phyloP scores from a whole-genome alignment of 2,113 vertebrate species.

The Speoplatyrhinus poulsoni region DNA sequence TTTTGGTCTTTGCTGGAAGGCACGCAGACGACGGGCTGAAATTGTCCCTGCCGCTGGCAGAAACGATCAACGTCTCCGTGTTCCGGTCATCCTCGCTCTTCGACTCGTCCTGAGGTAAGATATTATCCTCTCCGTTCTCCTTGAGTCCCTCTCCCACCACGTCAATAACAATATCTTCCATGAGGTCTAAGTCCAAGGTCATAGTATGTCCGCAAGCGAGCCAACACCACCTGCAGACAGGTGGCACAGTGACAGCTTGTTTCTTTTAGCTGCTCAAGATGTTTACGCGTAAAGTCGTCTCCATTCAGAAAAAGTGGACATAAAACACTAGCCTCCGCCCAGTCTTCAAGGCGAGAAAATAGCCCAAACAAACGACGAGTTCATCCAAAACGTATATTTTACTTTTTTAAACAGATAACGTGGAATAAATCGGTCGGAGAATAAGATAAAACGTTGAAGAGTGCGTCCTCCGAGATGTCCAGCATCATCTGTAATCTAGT shows the following conservation, averaged over 20 bases:
- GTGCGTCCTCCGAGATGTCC: conserved; percentile 64
- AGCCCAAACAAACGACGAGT: conserved; percentile 10
- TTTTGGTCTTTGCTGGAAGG: conserved; percentile 54
- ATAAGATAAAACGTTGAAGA: conserved; percentile 37
- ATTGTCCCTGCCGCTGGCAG: conserved; percentile 33
- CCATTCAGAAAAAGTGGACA: conserved; percentile 39
- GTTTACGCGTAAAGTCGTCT: conserved; percentile 49
- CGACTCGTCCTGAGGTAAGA: conserved; percentile 51
- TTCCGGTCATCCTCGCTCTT: conserved; percentile 41
- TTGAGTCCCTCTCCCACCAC: conserved; percentile 77
- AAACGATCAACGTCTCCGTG: conserved; percentile 29
- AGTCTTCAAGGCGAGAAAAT: neutral
- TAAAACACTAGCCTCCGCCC: conserved; percentile 16
- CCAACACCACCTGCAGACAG: conserved; percentile 68
- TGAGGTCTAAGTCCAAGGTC: conserved; percentile 78
- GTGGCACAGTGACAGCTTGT: conserved; percentile 53
- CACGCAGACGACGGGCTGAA: conserved; percentile 31
- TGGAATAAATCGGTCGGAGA: conserved; percentile 7
- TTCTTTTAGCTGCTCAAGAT: conserved; percentile 3
- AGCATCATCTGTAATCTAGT: conserved; percentile 67
- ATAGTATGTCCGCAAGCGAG: conserved; percentile 64
- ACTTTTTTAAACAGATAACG: conserved; percentile 4
- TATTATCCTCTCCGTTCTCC: conserved; percentile 65
- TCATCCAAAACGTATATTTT: conserved; percentile 20
- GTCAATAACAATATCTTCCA: conserved; percentile 80